Evolutionary conservation across 1,140 invertebrate species (phyloP).

Genomic region (Eriocheir sinensis): DNA sequence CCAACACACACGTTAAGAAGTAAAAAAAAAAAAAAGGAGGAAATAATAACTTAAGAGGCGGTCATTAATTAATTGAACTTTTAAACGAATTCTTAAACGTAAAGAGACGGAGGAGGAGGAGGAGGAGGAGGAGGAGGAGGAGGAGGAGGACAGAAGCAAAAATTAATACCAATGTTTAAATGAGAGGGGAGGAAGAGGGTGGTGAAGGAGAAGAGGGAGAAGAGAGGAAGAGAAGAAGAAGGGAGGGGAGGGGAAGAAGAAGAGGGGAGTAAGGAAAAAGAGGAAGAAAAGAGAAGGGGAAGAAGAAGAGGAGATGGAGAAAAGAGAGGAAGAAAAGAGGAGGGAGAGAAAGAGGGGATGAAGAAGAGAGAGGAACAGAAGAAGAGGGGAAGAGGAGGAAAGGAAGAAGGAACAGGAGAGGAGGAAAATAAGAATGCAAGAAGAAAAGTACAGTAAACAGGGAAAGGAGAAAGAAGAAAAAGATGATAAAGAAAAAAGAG

Average conservation of each 20-base stretch:
- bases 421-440: no score
- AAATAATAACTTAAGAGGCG: no score
- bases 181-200: neutral
- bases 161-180: no score
- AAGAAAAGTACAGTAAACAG: no score
- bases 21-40: no score
- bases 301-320: neutral
- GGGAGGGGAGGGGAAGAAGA: neutral
- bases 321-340: neutral
- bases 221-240: no score
- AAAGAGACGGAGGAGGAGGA: neutral
- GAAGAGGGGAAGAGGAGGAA: no score
- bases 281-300: neutral
- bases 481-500: no score
- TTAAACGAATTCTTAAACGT: neutral
- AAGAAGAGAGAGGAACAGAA: neutral
- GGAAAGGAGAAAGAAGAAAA: no score
- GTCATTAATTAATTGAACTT: neutral
- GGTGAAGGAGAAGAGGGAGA: neutral
- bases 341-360: conserved; percentile 1
- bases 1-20: no score
- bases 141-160: neutral
- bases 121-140: neutral
- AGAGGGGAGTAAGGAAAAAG: neutral
- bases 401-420: no score